These are phyloP conservation scores for Epinotia bilunana DNA, from an alignment of 2,888 invertebrate species.

Conservation along the genomic window DNA sequence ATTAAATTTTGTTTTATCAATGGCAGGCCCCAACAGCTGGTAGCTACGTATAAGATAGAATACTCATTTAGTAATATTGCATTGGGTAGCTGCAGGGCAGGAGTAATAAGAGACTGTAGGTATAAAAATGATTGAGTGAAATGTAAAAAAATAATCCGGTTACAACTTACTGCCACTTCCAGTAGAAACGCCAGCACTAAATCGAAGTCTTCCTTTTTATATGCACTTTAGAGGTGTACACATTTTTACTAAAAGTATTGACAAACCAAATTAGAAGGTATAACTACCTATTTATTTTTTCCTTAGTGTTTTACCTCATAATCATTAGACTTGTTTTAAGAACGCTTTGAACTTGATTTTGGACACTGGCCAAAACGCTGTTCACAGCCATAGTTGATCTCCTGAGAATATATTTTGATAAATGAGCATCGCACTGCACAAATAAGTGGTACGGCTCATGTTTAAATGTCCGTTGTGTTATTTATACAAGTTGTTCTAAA, in stretches of 20 bases:
- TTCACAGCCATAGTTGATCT: constrained; percentile 46
- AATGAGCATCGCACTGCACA: constrained; percentile 2
- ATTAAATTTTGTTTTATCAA: not conserved
- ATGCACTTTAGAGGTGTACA: constrained; percentile 28
- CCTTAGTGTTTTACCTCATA: constrained; percentile 57
- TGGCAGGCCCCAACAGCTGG: not conserved
- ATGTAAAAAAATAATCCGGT: constrained; percentile 24
- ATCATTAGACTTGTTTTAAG: constrained; percentile 32
- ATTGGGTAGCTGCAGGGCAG: constrained; percentile 15
- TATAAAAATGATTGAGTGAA: constrained; percentile 13
- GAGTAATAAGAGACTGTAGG: constrained; percentile 5
- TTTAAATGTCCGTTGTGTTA: constrained; percentile 12
- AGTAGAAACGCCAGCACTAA: constrained; percentile 32
- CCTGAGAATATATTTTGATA: constrained; percentile 31
- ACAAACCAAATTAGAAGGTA: constrained; percentile 70
- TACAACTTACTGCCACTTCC: constrained; percentile 26
- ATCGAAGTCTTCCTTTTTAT: constrained; percentile 28
- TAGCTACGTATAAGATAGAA: not conserved
- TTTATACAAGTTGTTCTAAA: not conserved
- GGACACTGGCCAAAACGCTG: constrained; percentile 25
- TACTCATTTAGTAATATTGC: constrained; percentile 10
- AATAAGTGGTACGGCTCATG: not conserved
- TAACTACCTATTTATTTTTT: constrained; percentile 64
- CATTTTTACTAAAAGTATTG: constrained; percentile 72
- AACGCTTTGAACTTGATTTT: constrained; percentile 35